These are phyloP conservation scores for Taphrorychus bicolor DNA, from an alignment of 2,888 invertebrate species.

Conservation along the genomic window DNA sequence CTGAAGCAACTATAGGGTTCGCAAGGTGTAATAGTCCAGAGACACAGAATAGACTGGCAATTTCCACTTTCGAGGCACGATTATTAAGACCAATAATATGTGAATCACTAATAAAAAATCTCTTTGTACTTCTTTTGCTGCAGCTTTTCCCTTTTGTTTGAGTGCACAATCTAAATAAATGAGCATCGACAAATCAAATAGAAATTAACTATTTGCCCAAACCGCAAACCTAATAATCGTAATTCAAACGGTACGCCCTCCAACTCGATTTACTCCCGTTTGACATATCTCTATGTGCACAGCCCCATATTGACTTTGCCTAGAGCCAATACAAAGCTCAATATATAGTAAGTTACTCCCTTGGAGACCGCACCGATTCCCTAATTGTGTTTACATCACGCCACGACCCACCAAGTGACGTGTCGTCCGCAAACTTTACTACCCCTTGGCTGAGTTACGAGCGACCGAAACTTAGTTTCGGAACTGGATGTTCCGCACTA, in stretches of 20 bases:
- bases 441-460: conserved; percentile 23
- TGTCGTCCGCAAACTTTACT: conserved; percentile 45
- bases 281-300: conserved; percentile 37
- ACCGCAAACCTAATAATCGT: conserved; percentile 23
- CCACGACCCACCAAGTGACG: conserved; percentile 43
- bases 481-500: conserved; percentile 26
- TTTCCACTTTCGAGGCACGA: no score
- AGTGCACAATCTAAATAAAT: no score
- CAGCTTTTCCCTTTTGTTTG: no score
- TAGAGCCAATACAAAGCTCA: conserved; percentile 40
- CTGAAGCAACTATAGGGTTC: no score
- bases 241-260: conserved; percentile 23
- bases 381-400: conserved; percentile 46
- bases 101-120: no score
- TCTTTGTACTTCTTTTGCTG: no score
- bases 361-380: conserved; percentile 37
- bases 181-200: background rate
- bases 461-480: conserved; percentile 32
- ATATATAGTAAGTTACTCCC: conserved; percentile 40
- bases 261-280: conserved; percentile 36
- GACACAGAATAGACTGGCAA: no score
- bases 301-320: conserved; percentile 39
- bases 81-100: no score
- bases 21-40: no score
- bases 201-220: conserved; percentile 6